A percentile compares a stretch with the other conserved stretches of the same genome.
These are phyloP conservation scores for Sinopyrophorus schimmeli DNA, from an alignment of 2,888 invertebrate species.

Conservation along the genomic window DNA sequence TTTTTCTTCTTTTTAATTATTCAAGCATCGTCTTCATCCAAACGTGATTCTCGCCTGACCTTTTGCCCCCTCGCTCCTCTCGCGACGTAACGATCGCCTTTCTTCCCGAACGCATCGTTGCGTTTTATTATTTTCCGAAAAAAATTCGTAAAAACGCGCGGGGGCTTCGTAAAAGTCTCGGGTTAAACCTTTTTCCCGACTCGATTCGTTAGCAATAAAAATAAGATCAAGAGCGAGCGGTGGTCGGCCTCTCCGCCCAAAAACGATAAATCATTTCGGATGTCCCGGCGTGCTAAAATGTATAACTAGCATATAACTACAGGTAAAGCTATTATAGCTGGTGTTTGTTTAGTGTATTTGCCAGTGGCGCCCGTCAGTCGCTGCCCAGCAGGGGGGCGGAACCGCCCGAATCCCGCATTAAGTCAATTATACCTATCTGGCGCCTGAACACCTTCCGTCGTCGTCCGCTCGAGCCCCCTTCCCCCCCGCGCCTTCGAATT, in stretches of 20 bases:
- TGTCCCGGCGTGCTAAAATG: conserved; percentile 30
- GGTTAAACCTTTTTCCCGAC: conserved; percentile 19
- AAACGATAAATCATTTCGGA: conserved; percentile 31
- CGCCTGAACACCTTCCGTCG: conserved; percentile 34
- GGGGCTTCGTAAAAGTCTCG: conserved; percentile 17
- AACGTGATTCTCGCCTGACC: too few species aligned
- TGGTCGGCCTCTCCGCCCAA: conserved; percentile 35
- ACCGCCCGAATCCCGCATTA: conserved; percentile 38
- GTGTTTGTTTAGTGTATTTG: conserved; percentile 48
- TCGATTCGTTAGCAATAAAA: conserved; percentile 28
- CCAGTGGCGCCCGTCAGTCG: conserved; percentile 52
- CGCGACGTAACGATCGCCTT: too few species aligned
- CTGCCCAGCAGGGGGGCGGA: conserved; percentile 42
- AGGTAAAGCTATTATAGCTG: conserved; percentile 44
- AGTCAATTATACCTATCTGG: conserved; percentile 39
- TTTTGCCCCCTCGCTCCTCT: too few species aligned
- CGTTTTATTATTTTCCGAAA: too few species aligned
- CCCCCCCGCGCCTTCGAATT: too few species aligned
- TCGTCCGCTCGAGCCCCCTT: too few species aligned
- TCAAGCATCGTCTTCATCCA: too few species aligned
- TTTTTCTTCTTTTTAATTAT: too few species aligned
- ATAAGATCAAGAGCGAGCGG: conserved; percentile 31
- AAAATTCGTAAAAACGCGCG: too few species aligned
- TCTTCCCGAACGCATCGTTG: too few species aligned
- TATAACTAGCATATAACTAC: conserved; percentile 43